A percentile compares a stretch with the other conserved stretches of the same genome.
Conservation (phyloP, 2,888 invertebrate species). For the Tiliacea citrago region DNA sequence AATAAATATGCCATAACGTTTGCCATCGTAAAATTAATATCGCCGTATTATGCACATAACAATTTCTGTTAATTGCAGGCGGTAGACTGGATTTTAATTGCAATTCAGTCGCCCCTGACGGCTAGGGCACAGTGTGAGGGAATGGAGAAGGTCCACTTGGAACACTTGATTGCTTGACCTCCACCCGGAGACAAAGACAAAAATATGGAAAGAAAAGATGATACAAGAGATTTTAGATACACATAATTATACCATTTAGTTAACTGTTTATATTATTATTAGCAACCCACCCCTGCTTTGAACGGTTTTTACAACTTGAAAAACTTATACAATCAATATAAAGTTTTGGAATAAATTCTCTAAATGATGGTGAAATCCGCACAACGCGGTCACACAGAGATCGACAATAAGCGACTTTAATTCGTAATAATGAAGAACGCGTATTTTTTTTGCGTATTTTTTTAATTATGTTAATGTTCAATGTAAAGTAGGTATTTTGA, state of each 20-base stretch:
- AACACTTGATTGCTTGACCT: not conserved
- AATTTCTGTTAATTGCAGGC: constrained; percentile 59
- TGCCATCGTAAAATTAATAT: constrained; percentile 57
- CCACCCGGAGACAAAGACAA: not conserved
- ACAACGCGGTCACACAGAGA: not conserved
- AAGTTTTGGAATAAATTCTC: not conserved
- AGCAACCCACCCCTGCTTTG: not conserved
- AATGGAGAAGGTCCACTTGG: constrained; percentile 29
- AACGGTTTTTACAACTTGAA: not conserved
- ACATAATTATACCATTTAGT: not conserved
- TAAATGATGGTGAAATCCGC: not conserved
- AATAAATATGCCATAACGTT: constrained; percentile 46
- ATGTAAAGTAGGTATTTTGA: no score
- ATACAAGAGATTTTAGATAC: not conserved
- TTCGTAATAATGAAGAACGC: not conserved
- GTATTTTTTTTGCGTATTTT: no score
- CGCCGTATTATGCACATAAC: constrained; percentile 60
- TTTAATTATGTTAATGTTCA: no score
- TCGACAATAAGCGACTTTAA: not conserved
- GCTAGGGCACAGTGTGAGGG: not conserved
- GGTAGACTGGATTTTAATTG: constrained; percentile 62
- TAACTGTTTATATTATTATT: not conserved
- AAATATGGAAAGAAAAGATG: not conserved
- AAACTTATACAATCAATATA: no score
- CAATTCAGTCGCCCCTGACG: constrained; percentile 44